Percentiles rank a stretch among this genome's conserved stretches.
These are phyloP conservation scores for Aramus guarauna DNA, from an alignment of 2,113 vertebrate species.

Conservation along the genomic window DNA sequence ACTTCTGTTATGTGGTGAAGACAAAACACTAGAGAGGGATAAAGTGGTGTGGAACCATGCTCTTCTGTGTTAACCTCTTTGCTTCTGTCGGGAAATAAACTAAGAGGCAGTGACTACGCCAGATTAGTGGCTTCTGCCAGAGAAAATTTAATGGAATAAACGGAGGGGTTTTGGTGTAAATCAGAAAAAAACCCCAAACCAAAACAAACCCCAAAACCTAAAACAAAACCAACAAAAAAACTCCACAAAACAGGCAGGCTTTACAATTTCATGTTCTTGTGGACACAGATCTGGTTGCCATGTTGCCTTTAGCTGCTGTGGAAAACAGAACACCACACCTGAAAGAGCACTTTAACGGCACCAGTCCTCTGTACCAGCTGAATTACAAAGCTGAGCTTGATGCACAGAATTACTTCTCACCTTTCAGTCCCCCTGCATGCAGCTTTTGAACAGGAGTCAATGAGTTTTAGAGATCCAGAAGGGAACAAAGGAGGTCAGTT, in stretches of 20 bases:
- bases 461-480: neutral
- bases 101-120: neutral
- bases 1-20: neutral
- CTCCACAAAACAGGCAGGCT: rapidly evolving
- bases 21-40: neutral
- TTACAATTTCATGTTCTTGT: neutral
- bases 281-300: neutral
- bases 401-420: neutral
- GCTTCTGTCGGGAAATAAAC: neutral
- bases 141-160: neutral
- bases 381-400: neutral
- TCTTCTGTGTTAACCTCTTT: neutral
- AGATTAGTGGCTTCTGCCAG: neutral
- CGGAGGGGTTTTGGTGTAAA: neutral
- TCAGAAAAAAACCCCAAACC: neutral
- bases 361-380: neutral
- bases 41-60: neutral
- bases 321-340: neutral
- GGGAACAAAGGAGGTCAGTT: neutral
- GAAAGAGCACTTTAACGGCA: neutral
- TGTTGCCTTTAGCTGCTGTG: neutral
- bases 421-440: neutral
- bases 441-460: neutral
- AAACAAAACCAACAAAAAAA: too few relatives aligned
- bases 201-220: too few relatives aligned